phyloP scores from a whole-genome alignment of 2,113 vertebrate species.

The Oreocharis arfaki region DNA sequence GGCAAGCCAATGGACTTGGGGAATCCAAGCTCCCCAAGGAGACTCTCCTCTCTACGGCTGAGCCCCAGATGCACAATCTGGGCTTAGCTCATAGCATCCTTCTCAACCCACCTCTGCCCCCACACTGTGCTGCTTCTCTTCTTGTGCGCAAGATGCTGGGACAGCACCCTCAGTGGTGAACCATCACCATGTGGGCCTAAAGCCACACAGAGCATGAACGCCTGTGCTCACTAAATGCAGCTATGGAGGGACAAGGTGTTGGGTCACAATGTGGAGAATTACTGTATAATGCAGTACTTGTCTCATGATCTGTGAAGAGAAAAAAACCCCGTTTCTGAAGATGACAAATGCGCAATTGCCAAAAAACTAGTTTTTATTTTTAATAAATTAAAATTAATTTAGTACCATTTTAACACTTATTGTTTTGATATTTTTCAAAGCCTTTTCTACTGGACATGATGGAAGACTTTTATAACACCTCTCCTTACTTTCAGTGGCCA shows the following conservation, averaged over 20 bases:
- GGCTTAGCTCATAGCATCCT: background rate
- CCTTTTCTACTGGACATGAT: background rate
- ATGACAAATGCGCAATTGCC: background rate
- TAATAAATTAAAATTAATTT: background rate
- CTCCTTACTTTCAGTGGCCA: background rate
- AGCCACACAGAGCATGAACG: background rate
- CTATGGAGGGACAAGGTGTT: background rate
- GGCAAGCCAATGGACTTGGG: fast-evolving
- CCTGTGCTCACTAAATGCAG: background rate
- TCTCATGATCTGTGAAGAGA: fast-evolving
- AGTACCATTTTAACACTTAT: background rate
- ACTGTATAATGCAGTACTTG: background rate
- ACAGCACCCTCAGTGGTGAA: background rate
- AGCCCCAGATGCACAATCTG: background rate
- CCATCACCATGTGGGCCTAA: background rate
- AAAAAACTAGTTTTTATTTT: background rate
- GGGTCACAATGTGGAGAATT: background rate
- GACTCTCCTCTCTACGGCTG: fast-evolving
- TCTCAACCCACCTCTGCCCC: background rate
- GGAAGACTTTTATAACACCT: background rate
- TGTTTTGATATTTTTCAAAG: background rate
- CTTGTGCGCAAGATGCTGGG: too few relatives aligned
- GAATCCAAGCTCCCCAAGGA: background rate
- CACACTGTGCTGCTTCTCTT: background rate
- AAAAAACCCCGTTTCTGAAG: fast-evolving